Evolutionary conservation across 2,888 invertebrate genomes (phyloP), one percentile per base, ranked within the genome.

Genomic region (Cryptocheilus praepositus): DNA sequence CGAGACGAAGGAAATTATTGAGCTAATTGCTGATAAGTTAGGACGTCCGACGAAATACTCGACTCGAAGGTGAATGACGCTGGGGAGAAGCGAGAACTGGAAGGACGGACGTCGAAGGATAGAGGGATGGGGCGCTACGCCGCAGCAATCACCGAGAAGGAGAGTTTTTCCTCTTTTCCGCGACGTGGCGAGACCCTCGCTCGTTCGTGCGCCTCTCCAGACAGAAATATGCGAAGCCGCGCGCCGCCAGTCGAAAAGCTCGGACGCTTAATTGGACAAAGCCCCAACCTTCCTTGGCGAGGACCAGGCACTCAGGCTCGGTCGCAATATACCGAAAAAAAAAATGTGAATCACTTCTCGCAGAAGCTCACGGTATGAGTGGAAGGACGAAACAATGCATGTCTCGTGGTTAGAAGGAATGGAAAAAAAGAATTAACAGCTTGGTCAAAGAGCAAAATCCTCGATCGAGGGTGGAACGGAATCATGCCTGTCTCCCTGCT

Each of bases 201-300:
- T 66, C 64, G 58, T 58, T 56, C 57, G 63, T 63, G 61, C 70
- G 74, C 76, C 86, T 86, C 84, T 86, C 82, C 81, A 84, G 85
- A 83, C 84, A 80, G 82, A 87, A 88, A 86, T 87, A 87, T 85
- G 83, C 87, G 84, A 83, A 80, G 81, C 85, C 81, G 75, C 73
- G 75, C 83, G 76, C 72, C 77, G 81, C 76, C 81, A 79, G 80
- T 81, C 81, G 80, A 83, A 83, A 85, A 86, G 86, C 86, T 79
- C 78, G 86, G 86, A 86, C 85, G 87, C 86, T 88, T 88, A 88
- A 88, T 88, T 88, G 87, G 86, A 88, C 88, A 88, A 88, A 88
- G 88, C 88, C 83, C 85, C 81, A 77, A 76, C 81, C 81, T 84
- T 84, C 77, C 77, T 84, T 83, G 76, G 79, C 76, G 70, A 76